phyloP scores from a whole-genome alignment of 1,140 invertebrate genomes.

The Hylaeus anthracinus region DNA sequence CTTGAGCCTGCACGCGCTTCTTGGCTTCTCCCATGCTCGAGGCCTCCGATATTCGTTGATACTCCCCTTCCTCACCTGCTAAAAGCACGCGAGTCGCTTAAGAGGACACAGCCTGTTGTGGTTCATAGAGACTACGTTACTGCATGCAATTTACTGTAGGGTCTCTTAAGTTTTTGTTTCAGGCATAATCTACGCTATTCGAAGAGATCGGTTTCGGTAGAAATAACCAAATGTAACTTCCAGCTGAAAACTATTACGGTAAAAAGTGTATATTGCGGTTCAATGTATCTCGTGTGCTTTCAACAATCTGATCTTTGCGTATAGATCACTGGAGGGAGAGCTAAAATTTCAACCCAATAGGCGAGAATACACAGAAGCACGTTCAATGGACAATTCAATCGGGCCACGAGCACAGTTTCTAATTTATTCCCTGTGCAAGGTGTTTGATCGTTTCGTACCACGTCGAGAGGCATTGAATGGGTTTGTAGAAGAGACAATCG shows the following conservation, averaged over 20 bases:
- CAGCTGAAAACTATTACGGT: too few relatives aligned
- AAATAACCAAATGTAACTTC: too few relatives aligned
- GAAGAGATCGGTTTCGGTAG: too few relatives aligned
- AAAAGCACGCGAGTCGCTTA: conserved; percentile 44
- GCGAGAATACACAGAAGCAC: neutral
- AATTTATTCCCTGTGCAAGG: conserved; percentile 11
- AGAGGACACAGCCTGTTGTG: neutral
- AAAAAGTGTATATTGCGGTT: too few relatives aligned
- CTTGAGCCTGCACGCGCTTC: conserved; percentile 82
- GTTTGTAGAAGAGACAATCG: conserved; percentile 3
- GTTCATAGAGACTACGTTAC: neutral
- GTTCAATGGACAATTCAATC: neutral
- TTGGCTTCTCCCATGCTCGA: conserved; percentile 77
- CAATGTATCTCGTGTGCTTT: too few relatives aligned
- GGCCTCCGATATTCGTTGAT: conserved; percentile 84
- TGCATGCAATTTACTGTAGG: too few relatives aligned
- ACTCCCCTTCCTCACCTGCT: conserved; percentile 82
- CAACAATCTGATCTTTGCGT: too few relatives aligned
- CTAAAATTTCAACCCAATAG: neutral
- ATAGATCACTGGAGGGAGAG: neutral
- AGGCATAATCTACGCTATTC: too few relatives aligned
- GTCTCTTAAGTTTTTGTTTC: too few relatives aligned
- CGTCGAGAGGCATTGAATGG: neutral
- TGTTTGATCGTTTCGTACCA: conserved; percentile 8
- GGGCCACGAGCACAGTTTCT: conserved; percentile 2